Percentiles rank a stretch among this genome's conserved stretches.
Evolutionary conservation across 1,140 invertebrate species (phyloP).

Genomic region (Lasioglossum baleicum): DNA sequence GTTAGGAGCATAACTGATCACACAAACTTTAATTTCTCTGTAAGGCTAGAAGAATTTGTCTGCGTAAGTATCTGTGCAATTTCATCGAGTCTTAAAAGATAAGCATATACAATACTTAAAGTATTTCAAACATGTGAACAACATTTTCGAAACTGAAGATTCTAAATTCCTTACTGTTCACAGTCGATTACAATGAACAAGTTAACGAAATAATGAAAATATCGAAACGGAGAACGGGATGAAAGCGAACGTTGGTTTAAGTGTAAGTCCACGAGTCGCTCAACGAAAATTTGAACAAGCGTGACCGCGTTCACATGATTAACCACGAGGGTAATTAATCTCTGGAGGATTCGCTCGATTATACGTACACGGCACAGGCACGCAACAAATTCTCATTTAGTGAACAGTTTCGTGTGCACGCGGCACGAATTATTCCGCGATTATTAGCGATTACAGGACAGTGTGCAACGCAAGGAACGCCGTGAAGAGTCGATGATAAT

Average conservation of each 20-base stretch:
- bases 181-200: too few relatives aligned
- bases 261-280: not conserved
- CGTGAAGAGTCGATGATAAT: conserved; percentile 21
- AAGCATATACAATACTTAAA: too few relatives aligned
- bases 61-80: too few relatives aligned
- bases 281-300: not conserved
- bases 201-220: not conserved
- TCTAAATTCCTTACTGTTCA: too few relatives aligned
- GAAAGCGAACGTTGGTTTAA: not conserved
- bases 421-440: conserved; percentile 22
- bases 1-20: too few relatives aligned
- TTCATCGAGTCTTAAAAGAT: too few relatives aligned
- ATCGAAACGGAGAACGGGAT: not conserved
- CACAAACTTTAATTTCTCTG: too few relatives aligned
- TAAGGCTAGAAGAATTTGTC: too few relatives aligned
- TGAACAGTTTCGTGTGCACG: not conserved
- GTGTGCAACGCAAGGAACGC: not conserved
- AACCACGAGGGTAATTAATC: not conserved
- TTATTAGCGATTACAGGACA: conserved; percentile 32
- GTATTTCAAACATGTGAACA: too few relatives aligned
- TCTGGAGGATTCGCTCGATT: not conserved
- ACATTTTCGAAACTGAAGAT: too few relatives aligned
- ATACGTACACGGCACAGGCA: not conserved
- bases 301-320: not conserved
- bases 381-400: conserved; percentile 2